These are phyloP conservation scores for Penaeus indicus DNA, from an alignment of 1,140 invertebrate species.

Conservation along the genomic window DNA sequence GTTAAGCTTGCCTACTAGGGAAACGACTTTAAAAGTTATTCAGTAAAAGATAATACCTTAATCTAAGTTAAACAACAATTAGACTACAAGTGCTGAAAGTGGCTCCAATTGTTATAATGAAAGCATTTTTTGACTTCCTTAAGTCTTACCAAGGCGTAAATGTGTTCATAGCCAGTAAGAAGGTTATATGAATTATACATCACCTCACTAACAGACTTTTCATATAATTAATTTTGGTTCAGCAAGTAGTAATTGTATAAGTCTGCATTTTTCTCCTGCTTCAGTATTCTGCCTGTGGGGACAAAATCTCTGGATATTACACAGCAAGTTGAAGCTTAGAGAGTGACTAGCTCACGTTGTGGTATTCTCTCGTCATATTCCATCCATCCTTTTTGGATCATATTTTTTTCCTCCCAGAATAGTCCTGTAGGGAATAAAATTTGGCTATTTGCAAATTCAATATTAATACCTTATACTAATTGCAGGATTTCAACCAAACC, in stretches of 20 bases:
- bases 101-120: background rate
- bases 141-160: no score
- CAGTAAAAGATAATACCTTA: conserved; percentile 23
- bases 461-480: no score
- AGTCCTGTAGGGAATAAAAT: conserved; percentile 59
- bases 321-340: conserved; percentile 8
- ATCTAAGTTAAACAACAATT: conserved; percentile 48
- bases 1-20: conserved; percentile 46
- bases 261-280: conserved; percentile 15
- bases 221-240: conserved; percentile 26
- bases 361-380: conserved; percentile 30
- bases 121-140: no score
- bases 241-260: no score
- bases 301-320: conserved; percentile 44
- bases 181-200: conserved; percentile 28
- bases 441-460: conserved; percentile 33
- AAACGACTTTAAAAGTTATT: conserved; percentile 35
- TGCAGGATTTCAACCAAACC: no score
- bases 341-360: conserved; percentile 26
- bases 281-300: conserved; percentile 48
- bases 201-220: background rate
- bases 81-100: conserved; percentile 31
- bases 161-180: background rate
- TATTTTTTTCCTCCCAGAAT: conserved; percentile 49
- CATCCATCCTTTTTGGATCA: conserved; percentile 50